These are phyloP conservation scores for Perizoma flavofasciatum DNA, from an alignment of 2,888 invertebrate species.

Conservation along the genomic window DNA sequence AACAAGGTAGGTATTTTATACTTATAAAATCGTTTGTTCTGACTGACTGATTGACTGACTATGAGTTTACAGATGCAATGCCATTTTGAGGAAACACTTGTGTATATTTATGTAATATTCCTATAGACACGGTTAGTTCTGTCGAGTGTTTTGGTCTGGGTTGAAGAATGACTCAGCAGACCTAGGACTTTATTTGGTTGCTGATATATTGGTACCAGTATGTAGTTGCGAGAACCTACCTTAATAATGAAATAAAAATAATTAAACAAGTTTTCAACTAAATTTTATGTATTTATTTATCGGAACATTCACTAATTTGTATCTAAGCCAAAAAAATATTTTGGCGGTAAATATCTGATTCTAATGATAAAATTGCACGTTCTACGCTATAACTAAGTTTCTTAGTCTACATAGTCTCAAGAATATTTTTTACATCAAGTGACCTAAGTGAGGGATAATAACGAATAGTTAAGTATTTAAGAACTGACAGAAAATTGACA, in stretches of 20 bases:
- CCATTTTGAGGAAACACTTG: too few relatives aligned
- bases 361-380: constrained; percentile 80
- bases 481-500: constrained; percentile 24
- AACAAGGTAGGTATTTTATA: too few relatives aligned
- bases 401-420: constrained; percentile 31
- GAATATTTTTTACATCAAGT: constrained; percentile 44
- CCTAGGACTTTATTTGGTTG: too few relatives aligned
- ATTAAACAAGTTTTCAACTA: constrained; percentile 37
- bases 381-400: constrained; percentile 50
- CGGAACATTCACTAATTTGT: constrained; percentile 80
- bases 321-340: constrained; percentile 71
- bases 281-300: constrained; percentile 65
- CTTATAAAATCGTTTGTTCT: too few relatives aligned
- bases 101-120: too few relatives aligned
- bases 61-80: too few relatives aligned
- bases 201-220: too few relatives aligned
- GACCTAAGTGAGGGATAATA: constrained; percentile 46
- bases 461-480: constrained; percentile 11
- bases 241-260: not conserved
- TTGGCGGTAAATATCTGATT: constrained; percentile 72
- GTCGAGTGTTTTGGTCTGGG: too few relatives aligned
- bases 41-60: too few relatives aligned
- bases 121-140: too few relatives aligned
- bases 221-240: too few relatives aligned
- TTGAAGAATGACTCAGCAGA: too few relatives aligned